These are phyloP conservation scores for Aspidiotus rigidus DNA, from an alignment of 2,888 invertebrate species.

Conservation along the genomic window DNA sequence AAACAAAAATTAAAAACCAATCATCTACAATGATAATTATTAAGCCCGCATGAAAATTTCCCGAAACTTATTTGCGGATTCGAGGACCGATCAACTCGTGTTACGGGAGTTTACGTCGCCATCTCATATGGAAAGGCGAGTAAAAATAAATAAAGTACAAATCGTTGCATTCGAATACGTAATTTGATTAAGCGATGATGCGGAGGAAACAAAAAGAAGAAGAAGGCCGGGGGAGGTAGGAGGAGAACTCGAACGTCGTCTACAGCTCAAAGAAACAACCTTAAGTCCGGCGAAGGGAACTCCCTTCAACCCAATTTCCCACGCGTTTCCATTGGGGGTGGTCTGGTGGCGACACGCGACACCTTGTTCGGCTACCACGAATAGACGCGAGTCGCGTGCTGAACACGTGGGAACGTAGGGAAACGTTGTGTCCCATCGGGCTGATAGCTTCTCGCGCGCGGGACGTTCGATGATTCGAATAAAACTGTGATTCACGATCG, in stretches of 20 bases:
- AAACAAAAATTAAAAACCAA: too few species aligned
- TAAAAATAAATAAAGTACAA: too few species aligned
- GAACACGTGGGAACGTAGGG: slow-evolving; percentile 31
- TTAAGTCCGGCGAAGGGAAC: slow-evolving; percentile 26
- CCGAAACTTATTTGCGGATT: too few species aligned
- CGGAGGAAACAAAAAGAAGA: too few species aligned
- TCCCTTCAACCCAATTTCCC: slow-evolving; percentile 28
- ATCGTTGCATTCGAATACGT: too few species aligned
- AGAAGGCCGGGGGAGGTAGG: too few species aligned
- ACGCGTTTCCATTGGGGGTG: slow-evolving; percentile 23
- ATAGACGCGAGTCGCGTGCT: slow-evolving; percentile 23
- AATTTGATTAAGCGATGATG: too few species aligned
- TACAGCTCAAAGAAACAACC: slow-evolving; percentile 14
- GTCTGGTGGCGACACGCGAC: slow-evolving; percentile 33
- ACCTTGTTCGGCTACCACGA: slow-evolving; percentile 24
- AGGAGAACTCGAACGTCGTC: slow-evolving; percentile 7
- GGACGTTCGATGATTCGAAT: not conserved
- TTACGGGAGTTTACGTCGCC: too few species aligned
- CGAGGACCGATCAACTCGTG: too few species aligned
- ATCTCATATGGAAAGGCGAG: too few species aligned
- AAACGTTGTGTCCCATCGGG: slow-evolving; percentile 23
- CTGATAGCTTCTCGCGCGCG: not conserved
- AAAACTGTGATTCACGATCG: not conserved
- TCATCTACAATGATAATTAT: too few species aligned
- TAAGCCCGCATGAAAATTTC: too few species aligned